Percentiles rank a stretch among this genome's conserved stretches.
phyloP scores from a whole-genome alignment of 2,888 invertebrate genomes.

The Oligia strigilis region DNA sequence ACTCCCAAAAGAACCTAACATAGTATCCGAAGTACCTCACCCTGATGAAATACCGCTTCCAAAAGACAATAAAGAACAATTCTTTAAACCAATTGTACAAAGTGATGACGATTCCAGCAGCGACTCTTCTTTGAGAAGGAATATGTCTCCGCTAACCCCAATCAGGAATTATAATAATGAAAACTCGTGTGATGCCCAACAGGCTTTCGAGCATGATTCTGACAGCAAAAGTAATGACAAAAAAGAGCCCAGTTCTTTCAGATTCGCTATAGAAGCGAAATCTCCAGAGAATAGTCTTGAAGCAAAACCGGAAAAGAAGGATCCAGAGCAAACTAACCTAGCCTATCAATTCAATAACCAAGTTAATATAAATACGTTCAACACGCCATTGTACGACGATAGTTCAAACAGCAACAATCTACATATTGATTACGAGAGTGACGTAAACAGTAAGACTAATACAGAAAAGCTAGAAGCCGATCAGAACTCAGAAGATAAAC shows the following conservation, averaged over 20 bases:
- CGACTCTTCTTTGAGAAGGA: constrained; percentile 84
- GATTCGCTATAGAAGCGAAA: constrained; percentile 85
- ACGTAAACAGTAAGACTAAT: constrained; percentile 86
- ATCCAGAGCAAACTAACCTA: constrained; percentile 75
- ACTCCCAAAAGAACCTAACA: constrained; percentile 78
- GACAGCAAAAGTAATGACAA: constrained; percentile 77
- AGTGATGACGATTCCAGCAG: constrained; percentile 86
- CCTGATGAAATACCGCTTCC: constrained; percentile 72
- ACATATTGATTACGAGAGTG: constrained; percentile 88
- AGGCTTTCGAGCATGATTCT: constrained; percentile 84
- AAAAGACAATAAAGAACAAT: constrained; percentile 79
- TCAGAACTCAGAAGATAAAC: constrained; percentile 80
- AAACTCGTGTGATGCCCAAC: constrained; percentile 88
- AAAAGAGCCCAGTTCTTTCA: constrained; percentile 83
- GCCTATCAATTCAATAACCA: constrained; percentile 84
- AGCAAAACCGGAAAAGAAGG: constrained; percentile 78
- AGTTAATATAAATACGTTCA: constrained; percentile 83
- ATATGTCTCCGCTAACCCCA: constrained; percentile 88
- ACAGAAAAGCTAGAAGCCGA: constrained; percentile 82
- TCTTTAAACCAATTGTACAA: constrained; percentile 79
- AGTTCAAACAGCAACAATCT: constrained; percentile 87
- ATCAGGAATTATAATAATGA: constrained; percentile 87
- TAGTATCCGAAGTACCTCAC: constrained; percentile 73
- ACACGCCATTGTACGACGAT: constrained; percentile 85
- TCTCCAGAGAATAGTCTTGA: constrained; percentile 78